Evolutionary conservation across 2,797 vertebrate genomes (phyloP).

Genomic region (Fistularia tabacaria): DNA sequence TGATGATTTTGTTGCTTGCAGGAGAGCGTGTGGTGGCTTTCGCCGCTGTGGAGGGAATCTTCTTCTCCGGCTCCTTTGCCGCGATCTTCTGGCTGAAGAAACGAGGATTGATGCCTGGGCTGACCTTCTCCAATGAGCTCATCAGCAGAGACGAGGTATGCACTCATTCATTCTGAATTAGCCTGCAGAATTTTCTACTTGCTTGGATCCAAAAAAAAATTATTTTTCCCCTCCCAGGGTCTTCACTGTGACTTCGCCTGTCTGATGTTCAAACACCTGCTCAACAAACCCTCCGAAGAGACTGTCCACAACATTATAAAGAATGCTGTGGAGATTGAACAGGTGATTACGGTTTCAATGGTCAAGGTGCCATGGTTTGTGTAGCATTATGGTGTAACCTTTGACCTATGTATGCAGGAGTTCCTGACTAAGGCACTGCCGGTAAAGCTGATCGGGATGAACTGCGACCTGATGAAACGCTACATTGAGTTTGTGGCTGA

Average conservation of each 20-base stretch:
- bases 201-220: not conserved
- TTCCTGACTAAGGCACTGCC: conserved; percentile 91
- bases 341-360: conserved; percentile 70
- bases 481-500: conserved; percentile 97
- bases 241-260: conserved; percentile 96
- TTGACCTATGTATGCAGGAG: conserved; percentile 70
- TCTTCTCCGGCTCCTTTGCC: conserved; percentile 97
- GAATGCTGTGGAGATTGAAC: conserved; percentile 89
- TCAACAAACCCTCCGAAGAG: conserved; percentile 81
- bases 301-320: conserved; percentile 79
- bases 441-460: conserved; percentile 96
- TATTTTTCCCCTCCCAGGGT: conserved; percentile 69
- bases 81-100: conserved; percentile 99
- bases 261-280: conserved; percentile 94
- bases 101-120: conserved; percentile 93
- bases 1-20: conserved; percentile 45
- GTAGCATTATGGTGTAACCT: not conserved
- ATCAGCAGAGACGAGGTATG: conserved; percentile 93
- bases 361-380: too few relatives aligned
- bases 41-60: conserved; percentile 95
- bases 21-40: conserved; percentile 93
- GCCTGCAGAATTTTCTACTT: too few relatives aligned
- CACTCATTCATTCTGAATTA: too few relatives aligned
- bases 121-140: conserved; percentile 93
- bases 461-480: conserved; percentile 89